Evolutionary conservation across 2,797 vertebrate species (phyloP), one percentile per base, ranked within the genome.

Genomic region (Tiaroga cobitis): DNA sequence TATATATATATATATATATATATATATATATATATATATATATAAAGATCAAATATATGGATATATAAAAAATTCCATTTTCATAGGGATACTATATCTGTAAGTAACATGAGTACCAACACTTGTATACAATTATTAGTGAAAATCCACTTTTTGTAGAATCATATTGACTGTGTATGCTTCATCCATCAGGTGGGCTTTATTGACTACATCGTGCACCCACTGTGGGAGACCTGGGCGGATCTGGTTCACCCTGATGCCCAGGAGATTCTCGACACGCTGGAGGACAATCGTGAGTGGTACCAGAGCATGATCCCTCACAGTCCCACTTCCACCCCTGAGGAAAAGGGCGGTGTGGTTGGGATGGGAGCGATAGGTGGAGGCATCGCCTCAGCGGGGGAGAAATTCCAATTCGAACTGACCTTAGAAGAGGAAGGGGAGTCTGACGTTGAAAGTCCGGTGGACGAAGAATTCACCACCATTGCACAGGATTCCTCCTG

Each of bases 271-370:
- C 91, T 99, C 87, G 97, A 98, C 93, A 98, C 95, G 0, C 91
- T 98, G 86, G 97, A 99, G 91, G 97, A 99, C 91, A 98, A 99
- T 93, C 93, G 97, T 15, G 96, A 98, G 54, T 99, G 97, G 97
- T 99, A 98, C 92, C 97, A 97, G 91, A 97, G 97, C 93, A 97
- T 97, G 96, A 97, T 98, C 89, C 95, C 96, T 0, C 95, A 93
- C 89, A 98, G 97, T 89, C 97, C 97, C 0, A 95, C 95, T 1
- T 95, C 95, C 0, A 89, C 92, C 0, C 93, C 93, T 0, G 91
- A 94, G 9, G 88, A 81, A 77, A 91, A 90, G 68, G 90, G 78
- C 2, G 87, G 83, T 32, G 74, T 69, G 1, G 72, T 80, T 0
- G 89, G 88, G 8, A 83, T 88, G 2, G 92, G 90, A 5, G 88